These are phyloP conservation scores for Caenorhabditis elegans DNA, from an alignment of 1,140 invertebrate species.

Conservation along the genomic window WBcel235 BX284604.4:5112001-5112500, in stretches of 20 bases:
- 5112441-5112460: neutral
- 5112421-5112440: neutral
- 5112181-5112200: neutral
- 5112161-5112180: neutral
- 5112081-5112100: neutral
- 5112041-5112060: neutral
- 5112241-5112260: neutral
- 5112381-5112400: neutral
- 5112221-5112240: neutral
- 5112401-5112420: neutral
- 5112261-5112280: neutral
- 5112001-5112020: neutral
- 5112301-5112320: neutral
- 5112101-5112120: neutral
- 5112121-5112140: neutral
- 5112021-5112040: neutral
- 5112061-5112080: neutral
- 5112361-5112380: neutral
- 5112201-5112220: neutral
- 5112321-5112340: neutral
- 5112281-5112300: neutral
- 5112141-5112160: neutral
- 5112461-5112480: too few species aligned
- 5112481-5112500: too few species aligned
- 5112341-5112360: neutral